Percentiles rank a stretch among this genome's conserved stretches.
These are phyloP conservation scores for Pseudochromis fuscus DNA, from an alignment of 2,797 vertebrate species.

Conservation along the genomic window DNA sequence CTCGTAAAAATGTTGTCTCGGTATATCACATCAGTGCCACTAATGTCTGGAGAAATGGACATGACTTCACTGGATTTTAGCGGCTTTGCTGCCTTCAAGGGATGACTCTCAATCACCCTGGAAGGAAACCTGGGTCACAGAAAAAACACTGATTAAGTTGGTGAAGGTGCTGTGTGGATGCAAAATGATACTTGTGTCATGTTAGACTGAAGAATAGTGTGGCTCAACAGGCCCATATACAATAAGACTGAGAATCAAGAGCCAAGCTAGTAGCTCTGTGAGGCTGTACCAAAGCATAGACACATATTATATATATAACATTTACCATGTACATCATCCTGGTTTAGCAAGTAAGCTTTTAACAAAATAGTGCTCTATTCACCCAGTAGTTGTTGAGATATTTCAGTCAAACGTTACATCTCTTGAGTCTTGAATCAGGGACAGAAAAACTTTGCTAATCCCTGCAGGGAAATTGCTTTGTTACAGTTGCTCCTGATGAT, in stretches of 20 bases:
- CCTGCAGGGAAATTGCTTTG: too few species aligned
- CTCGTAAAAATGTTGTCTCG: conserved; percentile 6
- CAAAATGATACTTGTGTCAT: background rate
- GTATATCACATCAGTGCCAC: conserved; percentile 2
- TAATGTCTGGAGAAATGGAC: conserved; percentile 11
- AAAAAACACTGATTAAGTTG: background rate
- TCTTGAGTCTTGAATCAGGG: too few species aligned
- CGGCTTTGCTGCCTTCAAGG: background rate
- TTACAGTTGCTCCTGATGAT: too few species aligned
- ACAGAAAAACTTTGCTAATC: too few species aligned
- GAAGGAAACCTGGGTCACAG: background rate
- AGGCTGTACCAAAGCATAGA: background rate
- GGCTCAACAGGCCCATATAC: background rate
- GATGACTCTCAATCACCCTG: background rate
- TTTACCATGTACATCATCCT: background rate
- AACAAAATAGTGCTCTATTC: background rate
- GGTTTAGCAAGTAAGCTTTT: background rate
- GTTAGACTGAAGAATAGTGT: background rate
- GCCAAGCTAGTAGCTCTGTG: background rate
- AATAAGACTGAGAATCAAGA: background rate
- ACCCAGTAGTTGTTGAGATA: background rate
- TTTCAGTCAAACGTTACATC: too few species aligned
- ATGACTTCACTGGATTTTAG: background rate
- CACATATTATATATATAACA: too few species aligned
- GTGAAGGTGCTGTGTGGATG: background rate